Percentiles rank a stretch among this genome's conserved stretches.
Conservation (phyloP, 2,888 invertebrate species). For the Salticus scenicus region DNA sequence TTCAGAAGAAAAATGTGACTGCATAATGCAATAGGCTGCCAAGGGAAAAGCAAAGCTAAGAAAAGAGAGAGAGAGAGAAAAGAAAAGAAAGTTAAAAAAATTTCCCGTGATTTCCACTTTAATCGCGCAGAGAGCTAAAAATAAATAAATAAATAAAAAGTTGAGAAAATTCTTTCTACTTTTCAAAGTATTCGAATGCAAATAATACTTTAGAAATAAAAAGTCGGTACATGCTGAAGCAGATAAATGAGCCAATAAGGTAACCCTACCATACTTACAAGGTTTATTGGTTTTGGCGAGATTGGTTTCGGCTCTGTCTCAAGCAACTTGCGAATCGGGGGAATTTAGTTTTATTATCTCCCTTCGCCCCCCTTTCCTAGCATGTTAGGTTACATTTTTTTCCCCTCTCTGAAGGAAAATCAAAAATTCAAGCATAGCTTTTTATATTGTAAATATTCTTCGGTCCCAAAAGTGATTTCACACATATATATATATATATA, state of each 20-base stretch:
- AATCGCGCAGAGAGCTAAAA: constrained; percentile 38
- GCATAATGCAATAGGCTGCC: constrained; percentile 61
- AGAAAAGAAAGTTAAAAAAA: constrained; percentile 10
- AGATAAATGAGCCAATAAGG: constrained; percentile 57
- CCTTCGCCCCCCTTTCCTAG: no score
- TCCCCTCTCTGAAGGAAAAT: neutral
- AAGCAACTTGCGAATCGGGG: neutral
- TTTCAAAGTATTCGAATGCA: constrained; percentile 2
- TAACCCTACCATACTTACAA: neutral
- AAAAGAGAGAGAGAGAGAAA: constrained; percentile 15
- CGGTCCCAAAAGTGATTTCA: constrained; percentile 21
- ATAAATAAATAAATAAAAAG: constrained; percentile 10
- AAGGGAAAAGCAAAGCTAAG: neutral
- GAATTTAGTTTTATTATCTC: constrained; percentile 1
- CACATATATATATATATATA: no score
- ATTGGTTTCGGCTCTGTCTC: constrained; percentile 17
- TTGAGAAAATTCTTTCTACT: neutral
- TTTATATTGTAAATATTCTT: constrained; percentile 61
- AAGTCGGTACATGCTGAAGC: neutral
- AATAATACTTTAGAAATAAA: constrained; percentile 10
- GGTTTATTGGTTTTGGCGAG: constrained; percentile 34
- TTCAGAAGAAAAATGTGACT: constrained; percentile 50
- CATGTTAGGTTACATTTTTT: constrained; percentile 1
- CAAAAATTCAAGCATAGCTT: constrained; percentile 35
- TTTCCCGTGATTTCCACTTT: constrained; percentile 33